phyloP scores from a whole-genome alignment of 2,113 vertebrate genomes.

The Pogonocichla stellata region DNA sequence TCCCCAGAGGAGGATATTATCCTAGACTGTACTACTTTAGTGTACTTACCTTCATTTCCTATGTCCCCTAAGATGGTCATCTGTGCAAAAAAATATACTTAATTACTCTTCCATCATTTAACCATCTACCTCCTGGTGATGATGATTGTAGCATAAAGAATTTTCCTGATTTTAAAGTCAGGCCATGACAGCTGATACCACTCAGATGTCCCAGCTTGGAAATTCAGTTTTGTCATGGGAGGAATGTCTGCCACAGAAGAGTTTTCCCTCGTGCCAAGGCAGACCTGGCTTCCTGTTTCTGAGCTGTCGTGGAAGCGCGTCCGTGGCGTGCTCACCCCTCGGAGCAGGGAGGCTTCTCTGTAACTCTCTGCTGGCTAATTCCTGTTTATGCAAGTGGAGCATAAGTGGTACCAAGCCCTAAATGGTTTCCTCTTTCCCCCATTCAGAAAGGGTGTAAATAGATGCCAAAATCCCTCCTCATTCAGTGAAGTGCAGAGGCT shows the following conservation, averaged over 20 bases:
- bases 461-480: background rate
- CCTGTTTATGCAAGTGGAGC: background rate
- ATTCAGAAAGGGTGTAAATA: background rate
- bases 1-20: background rate
- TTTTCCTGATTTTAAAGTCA: background rate
- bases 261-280: background rate
- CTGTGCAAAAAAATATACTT: background rate
- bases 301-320: accelerated
- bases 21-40: background rate
- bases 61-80: background rate
- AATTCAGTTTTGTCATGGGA: background rate
- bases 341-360: background rate
- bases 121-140: background rate
- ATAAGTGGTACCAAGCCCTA: background rate
- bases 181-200: background rate
- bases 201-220: background rate
- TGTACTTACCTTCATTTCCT: background rate
- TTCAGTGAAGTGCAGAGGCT: background rate
- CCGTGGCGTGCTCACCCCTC: accelerated
- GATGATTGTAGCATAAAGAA: background rate
- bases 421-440: background rate
- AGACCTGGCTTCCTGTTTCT: background rate
- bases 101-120: background rate
- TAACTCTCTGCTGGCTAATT: background rate
- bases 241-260: background rate